Conservation (phyloP, 2,888 invertebrate species). For the Phengaris alcon region DNA sequence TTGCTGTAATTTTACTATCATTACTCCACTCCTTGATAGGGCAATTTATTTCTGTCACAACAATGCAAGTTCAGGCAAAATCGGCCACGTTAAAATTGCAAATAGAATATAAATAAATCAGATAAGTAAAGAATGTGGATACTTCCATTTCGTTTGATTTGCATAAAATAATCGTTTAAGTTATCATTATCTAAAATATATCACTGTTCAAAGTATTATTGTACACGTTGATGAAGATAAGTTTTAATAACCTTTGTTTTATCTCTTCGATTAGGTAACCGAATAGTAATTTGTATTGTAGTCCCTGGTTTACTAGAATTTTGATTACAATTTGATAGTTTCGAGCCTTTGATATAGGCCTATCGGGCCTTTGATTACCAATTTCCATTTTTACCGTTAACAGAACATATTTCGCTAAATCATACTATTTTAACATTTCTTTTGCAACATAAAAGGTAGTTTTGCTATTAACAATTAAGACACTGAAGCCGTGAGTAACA, state of each 20-base stretch:
- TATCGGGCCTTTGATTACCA: neutral
- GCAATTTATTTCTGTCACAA: conserved; percentile 43
- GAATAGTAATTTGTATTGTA: neutral
- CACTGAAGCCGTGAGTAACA: neutral
- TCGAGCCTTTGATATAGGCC: neutral
- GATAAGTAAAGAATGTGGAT: conserved; percentile 37
- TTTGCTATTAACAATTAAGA: neutral
- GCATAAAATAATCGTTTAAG: conserved; percentile 32
- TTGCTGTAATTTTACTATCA: conserved; percentile 40
- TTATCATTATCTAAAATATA: conserved; percentile 25
- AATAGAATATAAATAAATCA: conserved; percentile 41
- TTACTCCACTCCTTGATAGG: conserved; percentile 40
- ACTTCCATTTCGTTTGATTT: conserved; percentile 39
- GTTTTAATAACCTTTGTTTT: neutral
- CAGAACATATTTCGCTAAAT: neutral
- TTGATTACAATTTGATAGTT: conserved; percentile 6
- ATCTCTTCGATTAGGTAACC: neutral
- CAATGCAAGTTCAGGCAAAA: conserved; percentile 40
- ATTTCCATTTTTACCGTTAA: neutral
- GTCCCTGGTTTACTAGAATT: neutral
- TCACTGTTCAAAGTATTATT: conserved; percentile 23
- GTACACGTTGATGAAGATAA: conserved; percentile 8
- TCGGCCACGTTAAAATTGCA: conserved; percentile 41
- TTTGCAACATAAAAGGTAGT: neutral
- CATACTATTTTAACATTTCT: neutral